Evolutionary conservation across 2,888 invertebrate genomes (phyloP), one percentile per base, ranked within the genome.

Genomic region (Chymomyza fuscimana): DNA sequence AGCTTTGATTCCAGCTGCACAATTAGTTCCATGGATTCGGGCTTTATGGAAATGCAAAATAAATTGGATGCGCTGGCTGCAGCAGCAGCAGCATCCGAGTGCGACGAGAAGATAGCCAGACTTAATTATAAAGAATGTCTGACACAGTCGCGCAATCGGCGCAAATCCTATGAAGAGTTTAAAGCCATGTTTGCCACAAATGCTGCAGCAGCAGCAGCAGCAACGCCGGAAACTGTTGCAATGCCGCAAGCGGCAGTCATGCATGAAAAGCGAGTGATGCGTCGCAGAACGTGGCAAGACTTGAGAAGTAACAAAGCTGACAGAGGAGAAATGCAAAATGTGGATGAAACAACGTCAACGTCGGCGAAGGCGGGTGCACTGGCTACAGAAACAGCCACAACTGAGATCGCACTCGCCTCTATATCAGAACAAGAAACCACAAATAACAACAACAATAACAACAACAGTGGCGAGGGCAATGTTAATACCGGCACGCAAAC

Each of bases 141-240:
- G 67, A 91, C 91, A 62, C 92, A 92, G 75, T 92, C 92, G 15
- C 86, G 92, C 16, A 92, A 92, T 76, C 90, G 92, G 6, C 90
- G 92, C 70, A 92, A 92, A 73, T 92, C 92, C 40, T 92, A 92
- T 73, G 92, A 92, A 72, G 92, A 92, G 80, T 92, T 92, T 73
- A 92, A 92, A 78, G 91, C 91, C 25, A 88, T 91, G 77, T 92
- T 92, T 80, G 79, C 81, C 29, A 73, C 72, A 19, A 19, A 19
- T 19, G 19, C 19, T 19, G 19, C 19, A 67, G 67, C 72, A 54
- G 50, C 69, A 67, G 67, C 72, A 54, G 50, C 69, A 50, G 62
- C 69, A 25, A 25, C 50, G 25, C 12, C 59, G 40, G 12, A 22
- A 56, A 22, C 65, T 25, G 25, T 25, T 25, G 25, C 25, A 25